These are phyloP conservation scores for Hesperophylax magnus DNA, from an alignment of 1,140 invertebrate species.

Conservation along the genomic window DNA sequence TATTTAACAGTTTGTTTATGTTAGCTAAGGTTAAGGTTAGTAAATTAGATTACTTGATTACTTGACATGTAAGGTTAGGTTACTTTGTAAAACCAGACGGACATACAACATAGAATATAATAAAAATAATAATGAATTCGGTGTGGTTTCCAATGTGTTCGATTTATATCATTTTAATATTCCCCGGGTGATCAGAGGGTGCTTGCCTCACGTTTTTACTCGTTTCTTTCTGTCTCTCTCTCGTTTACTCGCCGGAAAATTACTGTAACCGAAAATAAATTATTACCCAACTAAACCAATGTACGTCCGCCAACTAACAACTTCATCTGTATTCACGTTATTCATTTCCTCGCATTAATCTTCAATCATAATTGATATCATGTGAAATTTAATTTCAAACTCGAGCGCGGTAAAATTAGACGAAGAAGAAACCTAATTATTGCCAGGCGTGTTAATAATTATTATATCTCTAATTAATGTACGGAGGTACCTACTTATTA, in stretches of 20 bases:
- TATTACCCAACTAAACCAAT: not conserved
- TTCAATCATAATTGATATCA: constrained; percentile 12
- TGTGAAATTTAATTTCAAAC: constrained; percentile 10
- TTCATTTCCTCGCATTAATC: constrained; percentile 21
- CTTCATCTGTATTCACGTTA: constrained; percentile 23
- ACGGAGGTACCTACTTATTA: too few relatives aligned
- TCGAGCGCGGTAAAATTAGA: not conserved
- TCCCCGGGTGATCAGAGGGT: constrained; percentile 26
- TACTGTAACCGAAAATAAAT: constrained; percentile 37
- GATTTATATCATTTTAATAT: constrained; percentile 39
- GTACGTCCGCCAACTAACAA: constrained; percentile 15
- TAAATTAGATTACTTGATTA: too few relatives aligned
- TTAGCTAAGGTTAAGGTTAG: too few relatives aligned
- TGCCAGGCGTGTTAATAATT: too few relatives aligned
- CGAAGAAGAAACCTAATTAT: too few relatives aligned
- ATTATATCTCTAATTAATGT: too few relatives aligned
- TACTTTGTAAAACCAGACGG: too few relatives aligned
- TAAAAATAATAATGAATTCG: too few relatives aligned
- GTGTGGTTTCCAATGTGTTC: not conserved
- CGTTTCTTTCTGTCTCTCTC: constrained; percentile 7
- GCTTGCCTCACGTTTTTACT: constrained; percentile 9
- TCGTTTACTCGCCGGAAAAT: constrained; percentile 1
- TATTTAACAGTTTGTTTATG: too few relatives aligned
- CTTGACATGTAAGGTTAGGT: too few relatives aligned
- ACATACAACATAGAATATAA: too few relatives aligned